Evolutionary conservation across 2,888 invertebrate species (phyloP), one percentile per base, ranked within the genome.

Genomic region (Mongoloraphidia duomilia): DNA sequence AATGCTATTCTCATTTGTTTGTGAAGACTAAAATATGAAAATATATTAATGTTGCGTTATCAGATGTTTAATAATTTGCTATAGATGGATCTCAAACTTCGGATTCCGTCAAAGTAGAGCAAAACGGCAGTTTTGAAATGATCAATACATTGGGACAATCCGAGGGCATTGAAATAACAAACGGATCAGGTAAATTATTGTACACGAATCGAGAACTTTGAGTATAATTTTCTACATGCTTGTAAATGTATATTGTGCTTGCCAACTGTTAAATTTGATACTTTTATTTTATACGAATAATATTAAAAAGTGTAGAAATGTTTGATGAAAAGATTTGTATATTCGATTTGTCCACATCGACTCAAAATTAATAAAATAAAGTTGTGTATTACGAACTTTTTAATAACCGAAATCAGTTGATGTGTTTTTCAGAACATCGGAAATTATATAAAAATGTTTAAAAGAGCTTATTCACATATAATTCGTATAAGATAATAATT

Each of bases 61-160:
- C 52, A 58, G 57, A 60, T 58, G 56, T 58, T 60, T 60, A 53
- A 51, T 61, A 60, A 61, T 63, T 63, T 60, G 59, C 59, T 63
- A 59, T 66, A 68, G 69, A 70, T 67, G 67, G 66, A 56, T 53
- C 50, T 52, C 50, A 50, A 52, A 51, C 35, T 26, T 37, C 48
- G 17, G 44, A 38, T 42, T 17, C 42, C 10, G 55, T 57, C 54
- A 61, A 59, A 53, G 60, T 65, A 55, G 75, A 76, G 63, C 71
- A 73, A 45, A 72, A 75, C 46, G 77, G 78, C 56, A 80, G 80
- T 64, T 81, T 81, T 62, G 82, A 82, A 68, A 79, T 82, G 70
- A 78, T 81, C 57, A 79, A 80, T 59, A 71, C 71, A 55, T 63
- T 72, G 57, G 77, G 69, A 46, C 76, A 79, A 55, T 66, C 72